These are phyloP conservation scores for Erpornis zantholeuca DNA, from an alignment of 2,113 vertebrate genomes.

Conservation along the genomic window DNA sequence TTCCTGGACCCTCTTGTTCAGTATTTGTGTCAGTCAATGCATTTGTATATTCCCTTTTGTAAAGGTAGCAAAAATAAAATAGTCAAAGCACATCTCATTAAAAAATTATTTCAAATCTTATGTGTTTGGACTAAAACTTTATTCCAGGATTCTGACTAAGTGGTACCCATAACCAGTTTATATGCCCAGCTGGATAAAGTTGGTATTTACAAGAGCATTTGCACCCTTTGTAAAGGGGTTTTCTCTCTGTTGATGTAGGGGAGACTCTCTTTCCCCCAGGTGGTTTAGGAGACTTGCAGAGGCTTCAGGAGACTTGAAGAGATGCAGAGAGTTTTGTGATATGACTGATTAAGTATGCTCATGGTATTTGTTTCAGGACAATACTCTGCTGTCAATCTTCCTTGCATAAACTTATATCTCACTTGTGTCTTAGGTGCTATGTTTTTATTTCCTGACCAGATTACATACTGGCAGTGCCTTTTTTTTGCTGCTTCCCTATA, in stretches of 20 bases:
- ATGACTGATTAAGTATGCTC: background rate
- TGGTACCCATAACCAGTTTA: background rate
- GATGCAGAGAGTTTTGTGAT: background rate
- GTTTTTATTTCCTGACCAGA: background rate
- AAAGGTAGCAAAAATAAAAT: background rate
- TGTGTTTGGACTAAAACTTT: background rate
- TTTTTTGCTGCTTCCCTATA: background rate
- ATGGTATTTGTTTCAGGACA: background rate
- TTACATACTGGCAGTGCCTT: background rate
- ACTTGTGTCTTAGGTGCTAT: background rate
- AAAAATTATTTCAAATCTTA: background rate
- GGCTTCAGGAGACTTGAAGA: background rate
- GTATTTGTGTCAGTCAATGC: background rate
- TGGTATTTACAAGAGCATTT: background rate
- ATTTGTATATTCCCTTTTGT: background rate
- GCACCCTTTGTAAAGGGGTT: background rate
- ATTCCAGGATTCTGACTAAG: background rate
- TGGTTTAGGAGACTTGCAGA: background rate
- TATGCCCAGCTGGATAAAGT: background rate
- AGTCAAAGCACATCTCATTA: background rate
- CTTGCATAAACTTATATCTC: background rate
- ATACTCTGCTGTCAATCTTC: background rate
- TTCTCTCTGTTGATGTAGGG: rapidly evolving
- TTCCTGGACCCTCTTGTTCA: background rate
- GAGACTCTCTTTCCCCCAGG: background rate